phyloP scores from a whole-genome alignment of 2,797 vertebrate species.

The Micromesistius poutassou region DNA sequence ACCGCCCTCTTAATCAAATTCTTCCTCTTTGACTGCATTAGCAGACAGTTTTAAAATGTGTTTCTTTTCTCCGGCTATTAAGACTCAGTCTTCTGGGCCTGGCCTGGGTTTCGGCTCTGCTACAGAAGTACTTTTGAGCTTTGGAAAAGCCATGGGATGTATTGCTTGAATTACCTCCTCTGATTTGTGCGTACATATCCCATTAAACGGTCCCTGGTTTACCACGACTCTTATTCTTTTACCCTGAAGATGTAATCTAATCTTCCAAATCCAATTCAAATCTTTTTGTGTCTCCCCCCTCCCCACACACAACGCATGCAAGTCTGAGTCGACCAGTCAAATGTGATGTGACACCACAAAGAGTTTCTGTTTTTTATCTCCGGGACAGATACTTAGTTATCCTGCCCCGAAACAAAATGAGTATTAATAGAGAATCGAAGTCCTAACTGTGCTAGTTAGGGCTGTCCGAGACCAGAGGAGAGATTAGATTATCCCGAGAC shows the following conservation, averaged over 20 bases:
- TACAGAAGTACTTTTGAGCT: conserved; percentile 43
- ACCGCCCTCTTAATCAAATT: conserved; percentile 66
- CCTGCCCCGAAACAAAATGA: neutral
- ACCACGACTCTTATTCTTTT: conserved; percentile 3
- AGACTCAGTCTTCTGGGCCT: conserved; percentile 42
- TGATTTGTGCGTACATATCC: conserved; percentile 27
- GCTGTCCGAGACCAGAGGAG: too few relatives aligned
- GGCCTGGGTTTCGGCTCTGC: conserved; percentile 32
- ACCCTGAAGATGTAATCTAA: conserved; percentile 8
- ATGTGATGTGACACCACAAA: neutral
- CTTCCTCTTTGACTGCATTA: conserved; percentile 61
- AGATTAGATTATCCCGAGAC: too few relatives aligned
- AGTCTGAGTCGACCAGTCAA: neutral
- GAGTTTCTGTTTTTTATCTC: conserved; percentile 4
- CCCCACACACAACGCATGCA: neutral
- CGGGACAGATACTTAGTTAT: neutral
- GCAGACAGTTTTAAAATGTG: conserved; percentile 54
- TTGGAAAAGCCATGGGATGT: conserved; percentile 16
- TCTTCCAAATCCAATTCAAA: conserved; percentile 6
- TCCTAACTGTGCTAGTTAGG: neutral
- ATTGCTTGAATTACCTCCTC: conserved; percentile 11
- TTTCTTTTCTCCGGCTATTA: conserved; percentile 49
- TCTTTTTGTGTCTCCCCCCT: neutral
- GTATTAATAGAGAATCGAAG: conserved; percentile 1
- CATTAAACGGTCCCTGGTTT: conserved; percentile 12